Base-by-base conservation (phyloP, 30 jellyfish, hydroid and myxozoan genomes). In the Aurelia coerulea region DNA sequence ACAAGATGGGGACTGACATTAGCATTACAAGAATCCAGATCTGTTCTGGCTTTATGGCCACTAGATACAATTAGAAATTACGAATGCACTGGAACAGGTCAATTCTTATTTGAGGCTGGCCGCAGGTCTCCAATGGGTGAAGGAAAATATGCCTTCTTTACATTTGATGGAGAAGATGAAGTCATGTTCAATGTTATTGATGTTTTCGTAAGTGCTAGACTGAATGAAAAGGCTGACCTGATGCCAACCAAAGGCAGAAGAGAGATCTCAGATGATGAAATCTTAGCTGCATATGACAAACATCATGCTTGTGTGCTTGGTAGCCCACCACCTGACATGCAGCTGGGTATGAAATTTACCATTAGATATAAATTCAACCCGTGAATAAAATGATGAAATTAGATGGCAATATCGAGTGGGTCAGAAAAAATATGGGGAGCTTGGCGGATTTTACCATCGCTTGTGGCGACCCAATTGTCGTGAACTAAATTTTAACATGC, bases 81-180 rank as follows among this genome's bases (percentile, higher is more conserved):
- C 52, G 98, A 94, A 60, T 79, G 96, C 56, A 80, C 98, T n/a
- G 96, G 96, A 18, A 80, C 88, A 17, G 90, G 96, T 51, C 92
- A 88, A 79, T 94, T 94, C 79, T 50, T 91, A 18, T 72, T 94
- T 56, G 98, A 94, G 75, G 93, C 98, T 23, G 98, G 98, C 17
- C 67, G 98, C 42, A 72, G 97, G 52, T 90, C 98, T 10, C 98
- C 98, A 11, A 94, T 94, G 98, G 98, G 98, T 13, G 93, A 78
- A 68, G 98, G 98, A 52, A 66, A 80, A 59, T 94, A 83, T 79
- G 86, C 85, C 1, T 94, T 94, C 80, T 58, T 81, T 71, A 94
- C 98, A 12, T 75, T 53, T 46, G 88, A 82, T 19, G 98, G 98
- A 34, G 96, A 94, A 35, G 98, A 94, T 50, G 94, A 83, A 52